A percentile compares a stretch with the other conserved stretches of the same genome.
Conservation (phyloP, 2,113 vertebrate genomes). For the Illadopsis cleaveri region DNA sequence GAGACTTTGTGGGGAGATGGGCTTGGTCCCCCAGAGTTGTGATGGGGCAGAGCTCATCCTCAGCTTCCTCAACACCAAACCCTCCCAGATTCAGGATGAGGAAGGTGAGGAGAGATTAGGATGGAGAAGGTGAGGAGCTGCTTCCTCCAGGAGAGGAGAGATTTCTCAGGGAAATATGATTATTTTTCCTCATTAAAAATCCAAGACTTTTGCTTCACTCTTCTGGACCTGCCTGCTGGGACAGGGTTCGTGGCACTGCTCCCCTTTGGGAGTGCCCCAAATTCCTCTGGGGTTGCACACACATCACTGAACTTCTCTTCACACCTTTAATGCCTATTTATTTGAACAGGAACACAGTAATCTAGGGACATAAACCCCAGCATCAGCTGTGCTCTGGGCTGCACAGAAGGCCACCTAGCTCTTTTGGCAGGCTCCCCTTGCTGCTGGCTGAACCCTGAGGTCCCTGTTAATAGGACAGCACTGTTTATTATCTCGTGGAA, state of each 20-base stretch:
- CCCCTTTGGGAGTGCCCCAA: background rate
- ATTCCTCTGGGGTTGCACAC: background rate
- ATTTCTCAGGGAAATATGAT: background rate
- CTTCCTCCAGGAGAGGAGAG: background rate
- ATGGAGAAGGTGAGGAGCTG: background rate
- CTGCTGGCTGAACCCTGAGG: conserved; percentile 55
- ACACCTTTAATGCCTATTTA: background rate
- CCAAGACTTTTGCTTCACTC: background rate
- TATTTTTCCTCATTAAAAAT: background rate
- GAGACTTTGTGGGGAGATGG: background rate
- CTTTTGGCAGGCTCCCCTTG: conserved; percentile 40
- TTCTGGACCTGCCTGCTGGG: background rate
- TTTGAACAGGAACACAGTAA: background rate
- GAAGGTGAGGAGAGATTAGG: background rate
- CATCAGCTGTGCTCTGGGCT: background rate
- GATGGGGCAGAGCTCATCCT: background rate
- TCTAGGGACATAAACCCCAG: background rate
- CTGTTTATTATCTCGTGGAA: conserved; percentile 61
- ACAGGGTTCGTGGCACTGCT: fast-evolving
- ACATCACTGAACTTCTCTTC: background rate
- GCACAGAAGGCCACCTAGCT: conserved; percentile 51
- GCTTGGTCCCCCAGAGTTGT: fast-evolving
- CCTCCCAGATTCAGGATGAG: background rate
- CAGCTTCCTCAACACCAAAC: background rate
- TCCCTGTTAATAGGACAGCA: conserved; percentile 36